phyloP scores from a whole-genome alignment of 2,113 vertebrate genomes.

The Mormyrus lacerda region DNA sequence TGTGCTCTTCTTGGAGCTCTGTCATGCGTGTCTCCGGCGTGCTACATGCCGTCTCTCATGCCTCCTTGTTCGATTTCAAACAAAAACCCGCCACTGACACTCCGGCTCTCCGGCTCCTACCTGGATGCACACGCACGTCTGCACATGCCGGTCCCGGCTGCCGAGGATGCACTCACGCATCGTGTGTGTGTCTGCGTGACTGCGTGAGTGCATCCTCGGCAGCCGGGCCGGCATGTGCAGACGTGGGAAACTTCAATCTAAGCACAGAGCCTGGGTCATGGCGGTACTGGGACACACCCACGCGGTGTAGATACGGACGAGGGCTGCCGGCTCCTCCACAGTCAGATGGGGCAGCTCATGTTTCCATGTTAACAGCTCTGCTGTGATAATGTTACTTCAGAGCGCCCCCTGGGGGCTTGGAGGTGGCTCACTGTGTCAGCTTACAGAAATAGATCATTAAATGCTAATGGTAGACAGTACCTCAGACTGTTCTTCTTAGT shows the following conservation, averaged over 20 bases:
- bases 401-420: background rate
- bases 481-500: slow-evolving; percentile 9
- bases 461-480: background rate
- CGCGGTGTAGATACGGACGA: background rate
- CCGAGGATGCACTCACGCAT: background rate
- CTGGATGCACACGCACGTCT: background rate
- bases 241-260: background rate
- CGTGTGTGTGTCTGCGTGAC: too few species aligned
- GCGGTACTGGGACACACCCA: background rate
- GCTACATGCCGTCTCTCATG: background rate
- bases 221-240: too few species aligned
- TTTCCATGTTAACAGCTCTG: background rate
- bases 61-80: background rate
- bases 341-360: background rate
- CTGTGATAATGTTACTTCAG: background rate
- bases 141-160: background rate
- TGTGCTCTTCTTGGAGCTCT: background rate
- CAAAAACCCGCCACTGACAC: background rate
- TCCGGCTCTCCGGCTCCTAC: background rate
- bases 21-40: background rate
- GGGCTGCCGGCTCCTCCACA: too few species aligned
- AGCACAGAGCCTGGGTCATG: background rate
- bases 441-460: slow-evolving; percentile 2
- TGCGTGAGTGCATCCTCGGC: too few species aligned
- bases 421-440: background rate